phyloP scores from a whole-genome alignment of 1,140 invertebrate genomes.

The Cephus cinctus region DNA sequence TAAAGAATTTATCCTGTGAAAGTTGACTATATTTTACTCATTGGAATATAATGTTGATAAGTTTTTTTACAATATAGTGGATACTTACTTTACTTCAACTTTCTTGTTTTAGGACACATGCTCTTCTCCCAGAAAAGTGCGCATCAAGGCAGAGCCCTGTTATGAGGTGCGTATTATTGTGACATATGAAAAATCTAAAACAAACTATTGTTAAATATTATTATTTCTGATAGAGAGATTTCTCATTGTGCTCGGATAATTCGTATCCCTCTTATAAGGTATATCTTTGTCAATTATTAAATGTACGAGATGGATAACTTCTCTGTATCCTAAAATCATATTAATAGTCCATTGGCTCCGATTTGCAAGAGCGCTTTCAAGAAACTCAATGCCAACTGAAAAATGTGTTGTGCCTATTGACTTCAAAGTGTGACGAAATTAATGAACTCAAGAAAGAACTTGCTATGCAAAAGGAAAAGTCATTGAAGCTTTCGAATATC shows the following conservation, averaged over 20 bases:
- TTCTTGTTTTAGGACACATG: constrained; percentile 18
- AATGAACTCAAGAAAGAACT: constrained; percentile 2
- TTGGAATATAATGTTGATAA: neutral
- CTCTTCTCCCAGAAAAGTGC: constrained; percentile 12
- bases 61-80: constrained; percentile 7
- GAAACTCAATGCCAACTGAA: constrained; percentile 5
- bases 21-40: neutral
- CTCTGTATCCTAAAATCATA: neutral
- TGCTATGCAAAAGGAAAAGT: neutral
- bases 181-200: neutral
- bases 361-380: neutral
- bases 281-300: neutral
- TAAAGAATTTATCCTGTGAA: constrained; percentile 3
- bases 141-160: constrained; percentile 12
- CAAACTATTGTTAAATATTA: too few species aligned
- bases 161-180: constrained; percentile 11
- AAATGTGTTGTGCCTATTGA: constrained; percentile 4
- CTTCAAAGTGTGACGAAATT: constrained; percentile 12
- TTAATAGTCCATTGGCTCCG: neutral
- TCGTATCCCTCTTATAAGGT: neutral
- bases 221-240: neutral
- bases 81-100: neutral
- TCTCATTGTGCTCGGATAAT: neutral
- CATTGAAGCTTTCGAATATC: neutral
- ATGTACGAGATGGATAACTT: neutral